Evolutionary conservation across 2,888 invertebrate genomes (phyloP).

Genomic region (Ptychoptera albimana): DNA sequence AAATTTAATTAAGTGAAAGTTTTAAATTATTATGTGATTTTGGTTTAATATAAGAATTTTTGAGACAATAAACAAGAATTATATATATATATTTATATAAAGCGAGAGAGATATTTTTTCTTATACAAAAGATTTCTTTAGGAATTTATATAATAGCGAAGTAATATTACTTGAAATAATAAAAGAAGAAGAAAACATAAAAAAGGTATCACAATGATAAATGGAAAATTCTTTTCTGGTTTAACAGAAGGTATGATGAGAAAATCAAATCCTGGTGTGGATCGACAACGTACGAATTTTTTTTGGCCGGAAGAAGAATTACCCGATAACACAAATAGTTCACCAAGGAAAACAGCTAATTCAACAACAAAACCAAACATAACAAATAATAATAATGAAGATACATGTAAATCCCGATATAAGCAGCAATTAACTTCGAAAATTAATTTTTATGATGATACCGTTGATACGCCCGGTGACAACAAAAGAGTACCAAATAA

Average conservation of each 20-base stretch:
- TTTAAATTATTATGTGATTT: too few relatives aligned
- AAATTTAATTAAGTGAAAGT: too few relatives aligned
- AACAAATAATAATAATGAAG: slow-evolving; percentile 4
- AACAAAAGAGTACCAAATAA: not conserved
- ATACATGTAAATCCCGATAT: not conserved
- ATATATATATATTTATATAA: too few relatives aligned
- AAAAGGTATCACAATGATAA: slow-evolving; percentile 19
- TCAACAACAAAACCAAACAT: slow-evolving; percentile 16
- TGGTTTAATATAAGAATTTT: too few relatives aligned
- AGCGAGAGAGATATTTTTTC: too few relatives aligned
- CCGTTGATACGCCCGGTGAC: slow-evolving; percentile 13
- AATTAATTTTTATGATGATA: slow-evolving; percentile 26
- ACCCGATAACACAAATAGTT: slow-evolving; percentile 10
- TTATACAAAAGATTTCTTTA: too few relatives aligned
- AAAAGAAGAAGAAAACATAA: not conserved
- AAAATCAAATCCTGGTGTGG: slow-evolving; percentile 11
- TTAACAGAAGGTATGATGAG: slow-evolving; percentile 26
- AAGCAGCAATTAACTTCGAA: slow-evolving; percentile 16
- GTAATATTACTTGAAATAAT: not conserved
- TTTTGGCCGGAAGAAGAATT: slow-evolving; percentile 29
- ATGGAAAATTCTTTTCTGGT: slow-evolving; percentile 30
- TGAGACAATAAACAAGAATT: too few relatives aligned
- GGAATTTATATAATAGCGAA: too few relatives aligned
- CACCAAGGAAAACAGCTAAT: slow-evolving; percentile 13
- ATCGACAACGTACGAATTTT: slow-evolving; percentile 27